Percentiles rank a stretch among this genome's conserved stretches.
These are phyloP conservation scores for Caranx ignobilis DNA, from an alignment of 2,113 vertebrate species.

Conservation along the genomic window DNA sequence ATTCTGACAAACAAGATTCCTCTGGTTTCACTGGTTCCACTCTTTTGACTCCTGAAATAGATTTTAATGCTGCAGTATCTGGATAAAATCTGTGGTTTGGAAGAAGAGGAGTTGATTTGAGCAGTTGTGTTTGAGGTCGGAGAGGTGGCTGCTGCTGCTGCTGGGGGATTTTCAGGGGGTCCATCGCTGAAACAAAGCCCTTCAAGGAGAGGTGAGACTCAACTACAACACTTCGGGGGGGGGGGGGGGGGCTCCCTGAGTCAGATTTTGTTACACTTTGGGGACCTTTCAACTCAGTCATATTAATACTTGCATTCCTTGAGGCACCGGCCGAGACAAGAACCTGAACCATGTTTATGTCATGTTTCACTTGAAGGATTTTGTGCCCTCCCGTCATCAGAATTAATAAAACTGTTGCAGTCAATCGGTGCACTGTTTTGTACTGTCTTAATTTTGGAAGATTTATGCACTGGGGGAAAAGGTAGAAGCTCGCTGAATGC, in stretches of 20 bases:
- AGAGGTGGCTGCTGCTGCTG: background rate
- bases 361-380: no score
- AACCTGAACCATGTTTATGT: no score
- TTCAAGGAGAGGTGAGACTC: background rate
- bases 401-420: no score
- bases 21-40: slow-evolving; percentile 14
- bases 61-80: slow-evolving; percentile 13
- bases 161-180: background rate
- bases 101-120: background rate
- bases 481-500: background rate
- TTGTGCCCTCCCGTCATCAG: no score
- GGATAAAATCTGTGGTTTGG: slow-evolving; percentile 46
- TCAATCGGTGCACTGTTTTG: no score
- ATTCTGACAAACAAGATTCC: background rate
- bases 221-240: background rate
- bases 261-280: background rate
- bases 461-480: no score
- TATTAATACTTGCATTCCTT: no score
- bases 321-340: no score
- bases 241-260: background rate
- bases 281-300: background rate
- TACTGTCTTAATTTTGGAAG: no score
- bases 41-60: slow-evolving; percentile 11
- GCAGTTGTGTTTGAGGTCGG: background rate
- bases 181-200: background rate